Evolutionary conservation across 2,797 vertebrate species (phyloP).

Genomic region (Amblyopsis hoosieri): DNA sequence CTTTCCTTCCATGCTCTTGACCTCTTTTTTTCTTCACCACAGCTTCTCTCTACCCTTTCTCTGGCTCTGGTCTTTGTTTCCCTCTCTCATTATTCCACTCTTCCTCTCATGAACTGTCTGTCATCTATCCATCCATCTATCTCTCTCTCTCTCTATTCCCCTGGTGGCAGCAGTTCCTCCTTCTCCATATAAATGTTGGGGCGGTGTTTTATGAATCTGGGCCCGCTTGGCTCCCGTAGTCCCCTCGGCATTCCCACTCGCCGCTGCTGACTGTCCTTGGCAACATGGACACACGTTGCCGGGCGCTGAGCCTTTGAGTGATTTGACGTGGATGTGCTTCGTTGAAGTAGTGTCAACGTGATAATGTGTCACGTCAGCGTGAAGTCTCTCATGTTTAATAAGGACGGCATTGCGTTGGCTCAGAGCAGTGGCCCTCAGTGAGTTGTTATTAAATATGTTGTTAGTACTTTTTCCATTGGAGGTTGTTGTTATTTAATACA

Average conservation of each 20-base stretch:
- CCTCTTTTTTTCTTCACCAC: background rate
- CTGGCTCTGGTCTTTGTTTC: too few relatives aligned
- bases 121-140: background rate
- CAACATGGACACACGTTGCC: constrained; percentile 24
- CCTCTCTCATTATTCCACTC: constrained; percentile 5
- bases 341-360: too few relatives aligned
- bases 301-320: constrained; percentile 12
- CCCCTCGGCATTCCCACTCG: constrained; percentile 5
- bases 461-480: too few relatives aligned
- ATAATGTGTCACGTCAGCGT: too few relatives aligned
- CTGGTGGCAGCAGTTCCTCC: constrained; percentile 48
- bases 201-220: constrained; percentile 46
- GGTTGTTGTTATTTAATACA: too few relatives aligned
- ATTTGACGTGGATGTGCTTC: too few relatives aligned
- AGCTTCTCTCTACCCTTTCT: too few relatives aligned
- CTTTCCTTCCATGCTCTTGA: too few relatives aligned
- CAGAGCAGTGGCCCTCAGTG: too few relatives aligned
- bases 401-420: too few relatives aligned
- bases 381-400: too few relatives aligned
- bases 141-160: constrained; percentile 20
- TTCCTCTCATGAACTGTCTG: constrained; percentile 22
- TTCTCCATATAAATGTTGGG: constrained; percentile 4
- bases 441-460: too few relatives aligned
- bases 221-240: constrained; percentile 36
- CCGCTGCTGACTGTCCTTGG: constrained; percentile 1